phyloP scores from a whole-genome alignment of 2,113 vertebrate genomes.

The Silurus asotus region DNA sequence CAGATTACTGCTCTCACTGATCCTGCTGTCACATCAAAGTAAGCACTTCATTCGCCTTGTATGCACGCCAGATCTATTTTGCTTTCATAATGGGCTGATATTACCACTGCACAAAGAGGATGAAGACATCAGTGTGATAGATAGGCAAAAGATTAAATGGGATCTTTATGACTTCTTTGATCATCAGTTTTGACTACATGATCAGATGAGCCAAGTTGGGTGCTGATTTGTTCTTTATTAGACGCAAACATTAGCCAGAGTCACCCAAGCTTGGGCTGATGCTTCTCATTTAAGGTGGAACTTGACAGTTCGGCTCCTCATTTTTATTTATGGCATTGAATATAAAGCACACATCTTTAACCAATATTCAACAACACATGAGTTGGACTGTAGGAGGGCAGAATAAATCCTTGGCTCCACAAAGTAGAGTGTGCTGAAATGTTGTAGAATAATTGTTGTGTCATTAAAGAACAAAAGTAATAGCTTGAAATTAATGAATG shows the following conservation, averaged over 20 bases:
- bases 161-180: slow-evolving; percentile 91
- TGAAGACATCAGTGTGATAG: slow-evolving; percentile 87
- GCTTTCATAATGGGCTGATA: slow-evolving; percentile 91
- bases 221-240: slow-evolving; percentile 89
- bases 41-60: slow-evolving; percentile 83
- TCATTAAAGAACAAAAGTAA: neutral
- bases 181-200: slow-evolving; percentile 88
- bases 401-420: neutral
- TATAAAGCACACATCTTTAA: neutral
- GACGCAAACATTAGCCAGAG: slow-evolving; percentile 82
- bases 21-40: slow-evolving; percentile 87
- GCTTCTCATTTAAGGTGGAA: slow-evolving; percentile 87
- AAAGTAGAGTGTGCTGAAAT: neutral
- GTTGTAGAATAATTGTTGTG: neutral
- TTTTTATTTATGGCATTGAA: slow-evolving; percentile 4
- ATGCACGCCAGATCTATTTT: slow-evolving; percentile 88
- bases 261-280: slow-evolving; percentile 70
- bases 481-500: no score
- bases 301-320: slow-evolving; percentile 6
- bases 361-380: neutral
- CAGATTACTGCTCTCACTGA: slow-evolving; percentile 86
- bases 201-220: slow-evolving; percentile 80
- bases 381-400: neutral
- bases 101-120: slow-evolving; percentile 87
- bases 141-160: slow-evolving; percentile 91